phyloP scores from a whole-genome alignment of 2,113 vertebrate species.

The Columba janthina region DNA sequence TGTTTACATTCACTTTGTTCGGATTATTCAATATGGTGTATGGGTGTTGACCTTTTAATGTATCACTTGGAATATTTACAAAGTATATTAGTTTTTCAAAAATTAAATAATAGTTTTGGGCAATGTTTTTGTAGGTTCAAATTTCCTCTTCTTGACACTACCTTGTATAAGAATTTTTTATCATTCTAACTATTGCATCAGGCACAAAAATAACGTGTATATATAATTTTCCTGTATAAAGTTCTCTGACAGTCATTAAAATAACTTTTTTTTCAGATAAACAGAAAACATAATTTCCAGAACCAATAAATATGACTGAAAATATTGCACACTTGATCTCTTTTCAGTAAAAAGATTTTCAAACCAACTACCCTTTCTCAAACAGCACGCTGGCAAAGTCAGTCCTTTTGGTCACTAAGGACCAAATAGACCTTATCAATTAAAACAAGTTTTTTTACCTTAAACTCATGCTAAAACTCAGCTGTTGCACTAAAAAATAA shows the following conservation, averaged over 20 bases:
- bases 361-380: not conserved
- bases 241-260: not conserved
- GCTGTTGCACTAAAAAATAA: not conserved
- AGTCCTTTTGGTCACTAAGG: not conserved
- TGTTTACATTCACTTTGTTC: slow-evolving; percentile 17
- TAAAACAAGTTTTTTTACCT: not conserved
- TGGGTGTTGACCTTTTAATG: not conserved
- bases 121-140: not conserved
- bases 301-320: not conserved
- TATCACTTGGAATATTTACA: slow-evolving; percentile 16
- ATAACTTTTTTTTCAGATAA: not conserved
- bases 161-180: not conserved
- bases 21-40: not conserved
- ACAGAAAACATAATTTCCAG: not conserved
- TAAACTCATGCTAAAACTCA: not conserved
- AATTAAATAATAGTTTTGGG: not conserved
- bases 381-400: not conserved
- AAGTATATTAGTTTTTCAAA: not conserved
- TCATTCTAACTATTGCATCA: not conserved
- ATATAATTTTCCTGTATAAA: not conserved
- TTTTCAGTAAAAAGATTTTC: not conserved
- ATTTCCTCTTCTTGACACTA: not conserved
- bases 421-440: not conserved
- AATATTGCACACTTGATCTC: not conserved
- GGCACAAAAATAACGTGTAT: not conserved